A percentile compares a stretch with the other conserved stretches of the same genome.
phyloP scores from a whole-genome alignment of 1,140 invertebrate genomes.

The Hyles vespertilio region DNA sequence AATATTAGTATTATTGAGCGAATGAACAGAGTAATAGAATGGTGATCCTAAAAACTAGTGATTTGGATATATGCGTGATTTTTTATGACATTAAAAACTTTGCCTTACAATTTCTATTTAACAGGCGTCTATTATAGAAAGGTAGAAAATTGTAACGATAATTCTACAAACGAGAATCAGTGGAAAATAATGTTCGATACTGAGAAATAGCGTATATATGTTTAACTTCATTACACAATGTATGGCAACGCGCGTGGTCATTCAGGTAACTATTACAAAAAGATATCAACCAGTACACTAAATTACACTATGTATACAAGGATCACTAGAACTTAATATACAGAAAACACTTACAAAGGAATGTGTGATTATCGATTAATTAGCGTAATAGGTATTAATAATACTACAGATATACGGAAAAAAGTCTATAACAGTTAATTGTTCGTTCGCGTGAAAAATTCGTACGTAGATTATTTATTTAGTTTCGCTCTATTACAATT shows the following conservation, averaged over 20 bases:
- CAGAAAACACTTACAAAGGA: constrained; percentile 49
- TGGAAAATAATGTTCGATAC: neutral
- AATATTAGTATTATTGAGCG: too few relatives aligned
- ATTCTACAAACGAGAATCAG: too few relatives aligned
- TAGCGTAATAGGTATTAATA: neutral
- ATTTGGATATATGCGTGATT: too few relatives aligned
- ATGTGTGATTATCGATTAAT: constrained; percentile 37
- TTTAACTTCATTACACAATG: constrained; percentile 34
- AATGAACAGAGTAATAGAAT: too few relatives aligned
- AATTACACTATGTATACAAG: constrained; percentile 21
- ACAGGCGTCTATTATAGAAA: too few relatives aligned
- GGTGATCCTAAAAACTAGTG: too few relatives aligned
- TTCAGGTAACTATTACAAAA: constrained; percentile 60
- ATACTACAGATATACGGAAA: too few relatives aligned
- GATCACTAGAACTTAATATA: constrained; percentile 46
- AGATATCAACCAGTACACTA: constrained; percentile 27
- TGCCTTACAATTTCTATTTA: too few relatives aligned
- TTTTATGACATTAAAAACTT: too few relatives aligned
- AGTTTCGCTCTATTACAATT: constrained; percentile 11
- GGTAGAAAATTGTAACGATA: too few relatives aligned
- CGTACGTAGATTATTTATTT: neutral
- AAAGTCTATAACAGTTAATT: neutral
- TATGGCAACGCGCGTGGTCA: constrained; percentile 64
- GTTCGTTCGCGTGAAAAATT: constrained; percentile 6
- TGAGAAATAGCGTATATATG: neutral